Evolutionary conservation across 2,113 vertebrate species (phyloP).

Genomic region (Raja brachyura): DNA sequence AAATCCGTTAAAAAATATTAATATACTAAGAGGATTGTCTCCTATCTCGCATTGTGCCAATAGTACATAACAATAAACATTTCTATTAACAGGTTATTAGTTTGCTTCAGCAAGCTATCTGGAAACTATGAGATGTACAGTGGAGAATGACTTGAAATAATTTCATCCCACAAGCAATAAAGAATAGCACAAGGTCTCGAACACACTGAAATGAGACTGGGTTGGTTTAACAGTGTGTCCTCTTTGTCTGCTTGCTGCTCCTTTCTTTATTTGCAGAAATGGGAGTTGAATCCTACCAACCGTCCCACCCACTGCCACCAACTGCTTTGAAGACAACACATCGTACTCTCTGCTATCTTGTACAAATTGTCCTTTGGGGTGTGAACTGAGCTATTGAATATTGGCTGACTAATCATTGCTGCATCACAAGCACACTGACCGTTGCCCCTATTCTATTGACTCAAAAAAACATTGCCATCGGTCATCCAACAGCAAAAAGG

Average conservation of each 20-base stretch:
- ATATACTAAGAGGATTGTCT: neutral
- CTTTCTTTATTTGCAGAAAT: neutral
- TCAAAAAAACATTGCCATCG: neutral
- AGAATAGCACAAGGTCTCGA: neutral
- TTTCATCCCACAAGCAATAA: neutral
- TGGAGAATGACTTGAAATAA: slow-evolving; percentile 2
- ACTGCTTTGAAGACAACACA: neutral
- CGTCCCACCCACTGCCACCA: neutral
- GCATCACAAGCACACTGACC: neutral
- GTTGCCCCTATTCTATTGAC: neutral
- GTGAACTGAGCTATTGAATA: neutral
- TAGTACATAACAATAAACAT: neutral
- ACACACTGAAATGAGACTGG: neutral
- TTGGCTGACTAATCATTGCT: neutral
- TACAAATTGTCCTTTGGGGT: neutral
- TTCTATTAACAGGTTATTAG: slow-evolving; percentile 10
- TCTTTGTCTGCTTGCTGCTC: neutral
- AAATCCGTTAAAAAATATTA: neutral
- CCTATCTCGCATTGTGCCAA: neutral
- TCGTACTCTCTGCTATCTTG: neutral
- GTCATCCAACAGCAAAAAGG: neutral
- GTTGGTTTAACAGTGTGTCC: neutral
- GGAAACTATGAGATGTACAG: neutral
- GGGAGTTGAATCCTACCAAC: neutral
- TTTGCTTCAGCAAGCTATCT: neutral